Base-by-base conservation (phyloP, 1,140 invertebrate genomes). In the Diorhabda sublineata region DNA sequence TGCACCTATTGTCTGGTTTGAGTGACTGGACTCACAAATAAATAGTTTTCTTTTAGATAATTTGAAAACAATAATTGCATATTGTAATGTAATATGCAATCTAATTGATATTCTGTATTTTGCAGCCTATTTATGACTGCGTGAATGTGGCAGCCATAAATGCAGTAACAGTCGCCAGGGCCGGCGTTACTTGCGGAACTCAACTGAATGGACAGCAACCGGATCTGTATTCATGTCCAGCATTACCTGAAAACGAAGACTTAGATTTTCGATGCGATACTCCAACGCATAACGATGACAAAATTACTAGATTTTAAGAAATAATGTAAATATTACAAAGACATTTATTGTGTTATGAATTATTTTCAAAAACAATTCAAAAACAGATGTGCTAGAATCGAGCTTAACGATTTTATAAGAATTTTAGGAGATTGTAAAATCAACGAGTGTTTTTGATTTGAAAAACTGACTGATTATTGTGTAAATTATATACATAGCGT, bases 61-160 rank as follows among this genome's bases (percentile, higher is more conserved):
- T 26, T 26, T 26, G 26, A 26, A 26, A 26, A 26, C 1, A 26
- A 26, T 26, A 26, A 26, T 26, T 26, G 26, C 26, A 26, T 26
- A 26, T 26, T 26, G 26, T 26, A 26, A 26, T 26, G 26, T 26
- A 26, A 26, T 26, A 26, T 26, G 1, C 26, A 26, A 26, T 26
- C 26, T 26, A 26, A 26, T 26, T 26, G 26, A 26, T 26, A 26
- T 26, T 26, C 26, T 26, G 26, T 60, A 11, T 11, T 75, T 72
- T 77, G 2, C 63, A 81, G 79, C 76, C 75, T 3, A 74, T 80
- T 44, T 80, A 81, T 62, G 79, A 81, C 72, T 81, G 79, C 61
- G 77, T 81, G 4, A 81, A 81, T 68, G 69, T 81, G 59, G 76
- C 79, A 59, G 75, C 79, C 3, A 77, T 80, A 26, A 79, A 77